phyloP scores from a whole-genome alignment of 2,888 invertebrate species.

The Panopea generosa region DNA sequence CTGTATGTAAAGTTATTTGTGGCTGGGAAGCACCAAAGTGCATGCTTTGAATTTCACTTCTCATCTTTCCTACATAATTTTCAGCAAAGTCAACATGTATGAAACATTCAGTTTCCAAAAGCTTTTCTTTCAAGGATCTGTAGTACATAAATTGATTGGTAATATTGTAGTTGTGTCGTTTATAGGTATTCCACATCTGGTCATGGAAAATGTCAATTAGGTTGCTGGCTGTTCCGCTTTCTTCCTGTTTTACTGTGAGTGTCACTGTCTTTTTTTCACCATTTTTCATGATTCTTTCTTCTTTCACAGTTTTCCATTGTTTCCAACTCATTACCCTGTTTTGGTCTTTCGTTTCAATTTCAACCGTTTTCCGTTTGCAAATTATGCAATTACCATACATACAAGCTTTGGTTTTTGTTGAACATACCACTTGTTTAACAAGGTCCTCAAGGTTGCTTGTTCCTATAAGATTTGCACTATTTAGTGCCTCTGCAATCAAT shows the following conservation, averaged over 20 bases:
- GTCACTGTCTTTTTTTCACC: constrained; percentile 24
- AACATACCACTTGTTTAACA: constrained; percentile 14
- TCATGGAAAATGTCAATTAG: not conserved
- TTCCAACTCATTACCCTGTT: not conserved
- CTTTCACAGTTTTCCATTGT: not conserved
- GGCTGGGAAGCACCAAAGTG: constrained; percentile 53
- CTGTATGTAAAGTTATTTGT: constrained; percentile 58
- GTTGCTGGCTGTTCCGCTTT: constrained; percentile 12
- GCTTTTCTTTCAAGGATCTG: constrained; percentile 14
- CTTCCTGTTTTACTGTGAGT: constrained; percentile 37
- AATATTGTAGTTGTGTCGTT: not conserved
- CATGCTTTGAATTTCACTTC: constrained; percentile 46
- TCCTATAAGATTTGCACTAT: not conserved
- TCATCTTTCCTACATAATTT: constrained; percentile 48
- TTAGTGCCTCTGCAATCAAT: constrained; percentile 16
- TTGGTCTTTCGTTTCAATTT: not conserved
- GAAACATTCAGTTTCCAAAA: constrained; percentile 14
- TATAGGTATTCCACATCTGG: not conserved
- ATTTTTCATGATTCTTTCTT: constrained; percentile 18
- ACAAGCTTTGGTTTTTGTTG: not conserved
- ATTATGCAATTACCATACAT: constrained; percentile 15
- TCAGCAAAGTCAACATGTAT: constrained; percentile 45
- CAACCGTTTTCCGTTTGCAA: not conserved
- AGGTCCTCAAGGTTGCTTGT: constrained; percentile 4
- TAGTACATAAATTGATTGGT: constrained; percentile 34